Evolutionary conservation across 2,113 vertebrate genomes (phyloP).

Genomic region (Gadus chalcogrammus): DNA sequence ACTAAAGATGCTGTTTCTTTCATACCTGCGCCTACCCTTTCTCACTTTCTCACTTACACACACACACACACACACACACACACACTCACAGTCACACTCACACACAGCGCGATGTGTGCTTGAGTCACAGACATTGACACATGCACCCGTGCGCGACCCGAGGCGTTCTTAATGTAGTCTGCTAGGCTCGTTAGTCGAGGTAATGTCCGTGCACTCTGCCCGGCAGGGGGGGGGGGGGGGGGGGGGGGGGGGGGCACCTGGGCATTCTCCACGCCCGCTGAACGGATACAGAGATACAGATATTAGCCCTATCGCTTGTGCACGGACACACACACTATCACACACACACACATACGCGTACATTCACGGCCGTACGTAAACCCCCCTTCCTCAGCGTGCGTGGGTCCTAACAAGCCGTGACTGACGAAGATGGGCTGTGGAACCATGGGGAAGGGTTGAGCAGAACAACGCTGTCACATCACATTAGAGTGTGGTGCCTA

Average conservation of each 20-base stretch:
- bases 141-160: slow-evolving; percentile 1
- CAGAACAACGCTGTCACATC: slow-evolving; percentile 53
- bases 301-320: slow-evolving; percentile 42
- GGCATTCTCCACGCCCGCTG: slow-evolving; percentile 54
- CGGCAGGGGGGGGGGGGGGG: slow-evolving; percentile 19
- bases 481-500: slow-evolving; percentile 50
- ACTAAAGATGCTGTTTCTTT: too few relatives aligned
- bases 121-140: background rate
- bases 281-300: slow-evolving; percentile 50
- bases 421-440: slow-evolving; percentile 49
- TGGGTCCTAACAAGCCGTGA: slow-evolving; percentile 35
- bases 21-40: background rate
- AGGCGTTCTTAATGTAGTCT: slow-evolving; percentile 43
- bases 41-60: background rate
- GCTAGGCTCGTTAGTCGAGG: slow-evolving; percentile 64
- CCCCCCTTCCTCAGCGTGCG: slow-evolving; percentile 13
- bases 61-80: slow-evolving; percentile 3
- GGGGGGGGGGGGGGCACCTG: slow-evolving; percentile 28
- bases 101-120: background rate
- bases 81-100: background rate
- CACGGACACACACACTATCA: background rate
- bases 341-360: background rate
- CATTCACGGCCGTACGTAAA: background rate
- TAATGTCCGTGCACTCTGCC: slow-evolving; percentile 62
- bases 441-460: slow-evolving; percentile 47